Percentiles rank a stretch among this genome's conserved stretches.
Conservation (phyloP, 2,888 invertebrate species). For the Abrostola tripartita region DNA sequence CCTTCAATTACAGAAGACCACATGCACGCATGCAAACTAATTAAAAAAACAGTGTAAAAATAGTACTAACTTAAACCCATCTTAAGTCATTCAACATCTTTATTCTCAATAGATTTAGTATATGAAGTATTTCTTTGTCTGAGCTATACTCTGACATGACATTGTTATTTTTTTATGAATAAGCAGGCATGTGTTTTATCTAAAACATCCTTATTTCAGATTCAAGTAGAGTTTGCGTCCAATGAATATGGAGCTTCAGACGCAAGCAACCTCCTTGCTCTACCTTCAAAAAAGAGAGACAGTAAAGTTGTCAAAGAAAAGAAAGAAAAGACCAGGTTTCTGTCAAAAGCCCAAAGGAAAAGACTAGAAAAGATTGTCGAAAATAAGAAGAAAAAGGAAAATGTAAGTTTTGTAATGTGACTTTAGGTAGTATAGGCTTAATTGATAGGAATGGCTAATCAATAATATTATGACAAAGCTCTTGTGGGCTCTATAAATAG, state of each 20-base stretch:
- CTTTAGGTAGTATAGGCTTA: neutral
- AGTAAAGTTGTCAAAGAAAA: slow-evolving; percentile 90
- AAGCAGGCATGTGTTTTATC: no score
- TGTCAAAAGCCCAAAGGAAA: slow-evolving; percentile 96
- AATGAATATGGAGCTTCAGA: slow-evolving; percentile 89
- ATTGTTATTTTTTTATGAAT: no score
- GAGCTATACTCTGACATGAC: no score
- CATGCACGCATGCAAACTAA: no score
- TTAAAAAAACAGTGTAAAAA: no score
- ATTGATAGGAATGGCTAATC: neutral
- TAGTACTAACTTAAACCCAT: no score
- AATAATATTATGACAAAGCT: no score
- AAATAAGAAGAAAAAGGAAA: slow-evolving; percentile 95
- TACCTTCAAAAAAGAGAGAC: slow-evolving; percentile 94
- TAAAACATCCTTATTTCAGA: slow-evolving; percentile 78
- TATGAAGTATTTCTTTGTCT: no score
- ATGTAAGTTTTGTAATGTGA: slow-evolving; percentile 88
- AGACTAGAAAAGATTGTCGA: slow-evolving; percentile 95
- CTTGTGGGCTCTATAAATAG: no score
- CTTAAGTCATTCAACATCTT: no score
- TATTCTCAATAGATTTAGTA: no score
- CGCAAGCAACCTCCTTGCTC: slow-evolving; percentile 92
- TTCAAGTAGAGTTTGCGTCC: slow-evolving; percentile 90
- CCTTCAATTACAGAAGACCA: no score
- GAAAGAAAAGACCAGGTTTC: slow-evolving; percentile 89